Evolutionary conservation across 2,113 vertebrate genomes (phyloP).

Genomic region (Tursiops truncatus): DNA sequence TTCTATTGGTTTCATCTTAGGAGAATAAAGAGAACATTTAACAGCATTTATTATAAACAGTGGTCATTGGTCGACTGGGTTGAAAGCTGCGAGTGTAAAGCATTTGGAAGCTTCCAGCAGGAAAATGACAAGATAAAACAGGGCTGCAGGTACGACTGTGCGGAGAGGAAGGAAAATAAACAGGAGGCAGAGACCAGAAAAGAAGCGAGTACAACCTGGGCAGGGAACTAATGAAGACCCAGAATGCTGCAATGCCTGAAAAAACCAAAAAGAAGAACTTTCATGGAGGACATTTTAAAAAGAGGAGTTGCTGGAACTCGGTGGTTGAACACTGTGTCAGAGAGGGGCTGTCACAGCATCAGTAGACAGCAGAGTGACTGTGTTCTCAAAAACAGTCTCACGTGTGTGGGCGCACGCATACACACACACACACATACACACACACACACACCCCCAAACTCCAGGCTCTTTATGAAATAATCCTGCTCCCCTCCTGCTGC

Average conservation of each 20-base stretch:
- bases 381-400: neutral
- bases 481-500: neutral
- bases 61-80: neutral
- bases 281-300: neutral
- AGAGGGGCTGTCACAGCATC: neutral
- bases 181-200: neutral
- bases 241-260: fast-evolving
- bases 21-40: neutral
- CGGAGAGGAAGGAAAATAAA: neutral
- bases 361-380: neutral
- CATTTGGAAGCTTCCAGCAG: neutral
- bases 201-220: neutral
- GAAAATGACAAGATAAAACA: neutral
- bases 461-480: neutral
- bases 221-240: neutral
- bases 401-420: fast-evolving
- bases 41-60: neutral
- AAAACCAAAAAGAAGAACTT: neutral
- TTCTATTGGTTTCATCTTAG: neutral
- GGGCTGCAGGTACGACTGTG: neutral
- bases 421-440: no score
- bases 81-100: neutral
- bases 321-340: neutral
- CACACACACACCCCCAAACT: neutral
- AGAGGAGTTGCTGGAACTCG: neutral